Conservation (phyloP, 92 coral and sea anemone species). For the Porites lobata region DNA sequence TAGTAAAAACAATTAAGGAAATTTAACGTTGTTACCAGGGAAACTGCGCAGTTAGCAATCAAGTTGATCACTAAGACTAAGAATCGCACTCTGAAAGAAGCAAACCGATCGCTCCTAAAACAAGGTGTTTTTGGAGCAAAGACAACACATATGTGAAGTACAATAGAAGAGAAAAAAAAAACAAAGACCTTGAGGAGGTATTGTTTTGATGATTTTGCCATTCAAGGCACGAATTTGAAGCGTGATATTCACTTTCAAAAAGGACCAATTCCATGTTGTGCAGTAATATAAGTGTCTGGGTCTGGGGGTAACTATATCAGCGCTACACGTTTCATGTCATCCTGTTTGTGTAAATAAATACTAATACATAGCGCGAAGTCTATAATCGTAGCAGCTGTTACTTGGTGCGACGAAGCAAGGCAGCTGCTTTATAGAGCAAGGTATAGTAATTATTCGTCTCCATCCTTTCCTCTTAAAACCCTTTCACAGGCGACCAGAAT, state of each 20-base stretch:
- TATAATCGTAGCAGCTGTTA: constrained; percentile 5
- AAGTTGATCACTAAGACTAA: not conserved
- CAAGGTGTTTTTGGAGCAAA: constrained; percentile 7
- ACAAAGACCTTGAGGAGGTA: constrained; percentile 3
- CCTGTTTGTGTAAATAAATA: not conserved
- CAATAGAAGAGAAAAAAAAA: constrained; percentile 8
- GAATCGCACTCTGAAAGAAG: not conserved
- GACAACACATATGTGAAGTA: not conserved
- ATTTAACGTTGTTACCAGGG: not conserved
- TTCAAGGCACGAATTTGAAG: not conserved
- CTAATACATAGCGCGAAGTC: not conserved
- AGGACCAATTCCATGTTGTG: not conserved
- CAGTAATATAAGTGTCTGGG: not conserved
- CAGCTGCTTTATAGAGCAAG: constrained; percentile 7
- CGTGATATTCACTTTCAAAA: not conserved
- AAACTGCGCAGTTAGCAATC: not conserved
- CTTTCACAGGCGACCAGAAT: too few species aligned
- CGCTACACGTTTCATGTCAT: not conserved
- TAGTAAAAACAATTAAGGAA: not conserved
- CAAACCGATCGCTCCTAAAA: not conserved
- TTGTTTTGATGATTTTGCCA: not conserved
- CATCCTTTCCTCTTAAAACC: not conserved
- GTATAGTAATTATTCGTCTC: not conserved
- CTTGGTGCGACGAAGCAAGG: not conserved
- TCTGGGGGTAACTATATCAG: too few species aligned